Evolutionary conservation across 1,140 invertebrate species (phyloP), one percentile per base, ranked within the genome.

Genomic region (Drosophila chauvacae): DNA sequence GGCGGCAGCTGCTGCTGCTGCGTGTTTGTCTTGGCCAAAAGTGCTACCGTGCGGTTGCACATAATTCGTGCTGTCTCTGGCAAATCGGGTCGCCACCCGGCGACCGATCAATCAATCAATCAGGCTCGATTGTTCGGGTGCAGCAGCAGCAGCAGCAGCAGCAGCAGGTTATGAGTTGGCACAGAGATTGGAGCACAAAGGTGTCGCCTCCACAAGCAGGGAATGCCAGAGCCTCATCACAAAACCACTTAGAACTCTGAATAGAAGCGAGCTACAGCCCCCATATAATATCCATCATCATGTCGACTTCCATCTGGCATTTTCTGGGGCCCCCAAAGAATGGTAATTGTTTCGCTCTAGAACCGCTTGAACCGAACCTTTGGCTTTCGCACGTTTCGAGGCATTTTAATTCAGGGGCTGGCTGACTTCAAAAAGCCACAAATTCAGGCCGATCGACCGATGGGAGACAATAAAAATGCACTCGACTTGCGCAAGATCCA

Each of bases 381-480:
- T 74, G 84, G 79, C 71, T 80, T 48, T 73, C 59, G 44, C 68
- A 56, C 56, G 64, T 69, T 64, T 55, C 4, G 51, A 37, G 18
- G 26, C 39, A 65, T 70, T 79, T 77, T 68, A 72, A 87, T 80
- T 77, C 79, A 80, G 80, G 83, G 83, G 83, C 79, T 66, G 79
- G 83, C 79, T 66, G 79, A 79, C 83, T 77, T 75, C 55, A 78
- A 71, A 79, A 69, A 71, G 4, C 77, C 23, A 48, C 9, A 81
- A 77, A 70, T 78, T 60, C 33, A 47, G 58, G 35, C 16, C 57
- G 28, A 35, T 10, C 26, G 56, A 64, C 68, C 66, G 59, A 71
- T 71, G 30, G 56, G 37, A 42, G 55, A 74, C 58, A 57, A 63
- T 42, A 37, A 45, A 60, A 78, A 51, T 78, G 75, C 64, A 61